Conservation (phyloP, 2,113 vertebrate genomes). For the Phaethon lepturus region DNA sequence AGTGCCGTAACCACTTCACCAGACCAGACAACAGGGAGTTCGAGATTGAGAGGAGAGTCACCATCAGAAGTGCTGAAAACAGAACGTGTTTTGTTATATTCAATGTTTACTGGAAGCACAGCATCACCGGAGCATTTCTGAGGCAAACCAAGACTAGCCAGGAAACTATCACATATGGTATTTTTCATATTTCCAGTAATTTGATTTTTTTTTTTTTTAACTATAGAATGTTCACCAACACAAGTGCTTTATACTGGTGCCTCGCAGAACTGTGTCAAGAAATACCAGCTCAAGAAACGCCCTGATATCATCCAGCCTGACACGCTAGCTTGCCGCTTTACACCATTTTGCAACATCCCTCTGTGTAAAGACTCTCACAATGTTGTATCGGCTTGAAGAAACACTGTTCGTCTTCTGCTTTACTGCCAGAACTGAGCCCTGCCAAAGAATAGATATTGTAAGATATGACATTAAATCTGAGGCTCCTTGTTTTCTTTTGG, state of each 20-base stretch:
- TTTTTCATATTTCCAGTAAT: conserved; percentile 61
- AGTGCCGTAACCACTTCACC: conserved; percentile 16
- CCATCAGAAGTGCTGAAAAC: conserved; percentile 46
- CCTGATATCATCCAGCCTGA: not conserved
- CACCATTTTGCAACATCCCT: not conserved
- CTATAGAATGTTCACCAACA: not conserved
- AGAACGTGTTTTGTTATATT: conserved; percentile 23
- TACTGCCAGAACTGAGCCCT: conserved; percentile 24
- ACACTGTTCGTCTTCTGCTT: not conserved
- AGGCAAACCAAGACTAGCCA: conserved; percentile 65
- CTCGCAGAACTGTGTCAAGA: not conserved
- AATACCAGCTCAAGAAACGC: not conserved
- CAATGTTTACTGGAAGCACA: conserved; percentile 53
- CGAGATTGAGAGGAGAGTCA: conserved; percentile 46
- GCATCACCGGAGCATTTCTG: conserved; percentile 65
- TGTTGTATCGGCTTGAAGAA: not conserved
- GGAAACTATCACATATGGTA: not conserved
- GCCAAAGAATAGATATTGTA: conserved; percentile 26
- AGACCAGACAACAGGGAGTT: conserved; percentile 36
- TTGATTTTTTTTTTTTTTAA: not conserved
- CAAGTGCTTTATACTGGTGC: not conserved
- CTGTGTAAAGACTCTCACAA: not conserved
- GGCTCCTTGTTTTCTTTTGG: not conserved
- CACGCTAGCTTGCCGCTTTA: not conserved
- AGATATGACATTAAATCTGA: not conserved